Base-by-base conservation (phyloP, 2,888 invertebrate species). In the Tetrapedia diversipes region DNA sequence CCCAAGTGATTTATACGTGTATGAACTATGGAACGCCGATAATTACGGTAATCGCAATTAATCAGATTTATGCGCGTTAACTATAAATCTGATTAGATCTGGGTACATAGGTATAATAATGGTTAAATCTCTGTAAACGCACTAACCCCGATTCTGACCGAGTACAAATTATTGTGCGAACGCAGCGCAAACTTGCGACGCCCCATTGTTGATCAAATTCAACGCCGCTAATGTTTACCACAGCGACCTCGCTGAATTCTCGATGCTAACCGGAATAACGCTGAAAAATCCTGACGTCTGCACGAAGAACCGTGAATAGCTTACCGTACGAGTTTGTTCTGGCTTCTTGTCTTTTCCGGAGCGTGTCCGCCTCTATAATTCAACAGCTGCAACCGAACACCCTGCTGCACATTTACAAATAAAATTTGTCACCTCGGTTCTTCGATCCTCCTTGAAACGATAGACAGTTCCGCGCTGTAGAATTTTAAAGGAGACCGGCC, bases 31-130 rank as follows among this genome's bases (percentile, higher is more conserved):
- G 54, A 71, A 56, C 56, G 59, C 68, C 83, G 72, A 80, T 83
- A 83, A 83, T 84, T 79, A 66, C 65, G 53, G 76, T 79, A 84
- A 76, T 84, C 70, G 76, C 69, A 80, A 83, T 81, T 81, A 84
- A 84, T 84, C 84, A 81, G 83, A 84, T 84, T 83, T 76, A 84
- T 73, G 66, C 66, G 64, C 56, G 83, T 83, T 79, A 83, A 83
- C 79, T 79, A 81, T 84, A 83, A 81, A 83, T 83, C 84, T 72
- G 79, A 83, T 83, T 70, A 77, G 71, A 83, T 74, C 73, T 63
- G 49, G 66, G 29, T 71, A 60, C 65, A 66, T 56, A 65, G 70
- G 69, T 72, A 60, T 60, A 76, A 79, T 83, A 83, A 79, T 59
- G 76, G 66, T 71, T 43, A 71, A 83, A 84, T 81, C 76, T 74